Conservation (phyloP, 2,113 vertebrate species). For the Cyrtonyx montezumae region DNA sequence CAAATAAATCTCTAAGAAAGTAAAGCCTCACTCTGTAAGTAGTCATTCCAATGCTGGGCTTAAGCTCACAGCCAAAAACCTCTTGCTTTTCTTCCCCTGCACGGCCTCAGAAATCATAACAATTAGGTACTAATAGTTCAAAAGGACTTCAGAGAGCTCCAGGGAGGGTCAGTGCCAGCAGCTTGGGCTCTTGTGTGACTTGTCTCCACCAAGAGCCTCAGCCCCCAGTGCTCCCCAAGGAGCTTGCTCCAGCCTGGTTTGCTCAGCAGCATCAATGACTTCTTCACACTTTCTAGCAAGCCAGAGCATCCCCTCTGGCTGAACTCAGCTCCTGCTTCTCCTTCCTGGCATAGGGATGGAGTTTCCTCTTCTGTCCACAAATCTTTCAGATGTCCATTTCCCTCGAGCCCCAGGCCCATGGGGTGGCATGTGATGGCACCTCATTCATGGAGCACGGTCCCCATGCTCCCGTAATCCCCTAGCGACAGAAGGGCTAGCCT, state of each 20-base stretch:
- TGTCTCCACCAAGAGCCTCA: background rate
- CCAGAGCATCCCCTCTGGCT: background rate
- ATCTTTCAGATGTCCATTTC: background rate
- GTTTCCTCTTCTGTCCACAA: background rate
- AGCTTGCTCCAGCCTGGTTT: background rate
- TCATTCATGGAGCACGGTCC: background rate
- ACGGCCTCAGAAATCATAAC: constrained; percentile 16
- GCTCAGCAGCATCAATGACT: background rate
- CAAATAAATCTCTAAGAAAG: constrained; percentile 46
- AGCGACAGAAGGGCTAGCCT: background rate
- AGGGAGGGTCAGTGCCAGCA: background rate
- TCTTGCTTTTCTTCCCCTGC: constrained; percentile 4
- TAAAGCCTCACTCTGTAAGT: constrained; percentile 37
- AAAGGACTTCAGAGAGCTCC: background rate
- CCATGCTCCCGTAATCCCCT: too few species aligned
- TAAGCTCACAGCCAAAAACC: background rate
- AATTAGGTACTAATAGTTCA: background rate
- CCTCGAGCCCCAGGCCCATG: fast-evolving
- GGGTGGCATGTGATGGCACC: background rate
- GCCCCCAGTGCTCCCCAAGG: fast-evolving
- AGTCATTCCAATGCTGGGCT: background rate
- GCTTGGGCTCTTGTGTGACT: background rate
- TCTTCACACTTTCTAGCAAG: background rate
- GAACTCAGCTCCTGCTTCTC: background rate
- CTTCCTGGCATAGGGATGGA: background rate